phyloP scores from a whole-genome alignment of 92 coral and sea anemone species.

The Epizoanthus ramosus region DNA sequence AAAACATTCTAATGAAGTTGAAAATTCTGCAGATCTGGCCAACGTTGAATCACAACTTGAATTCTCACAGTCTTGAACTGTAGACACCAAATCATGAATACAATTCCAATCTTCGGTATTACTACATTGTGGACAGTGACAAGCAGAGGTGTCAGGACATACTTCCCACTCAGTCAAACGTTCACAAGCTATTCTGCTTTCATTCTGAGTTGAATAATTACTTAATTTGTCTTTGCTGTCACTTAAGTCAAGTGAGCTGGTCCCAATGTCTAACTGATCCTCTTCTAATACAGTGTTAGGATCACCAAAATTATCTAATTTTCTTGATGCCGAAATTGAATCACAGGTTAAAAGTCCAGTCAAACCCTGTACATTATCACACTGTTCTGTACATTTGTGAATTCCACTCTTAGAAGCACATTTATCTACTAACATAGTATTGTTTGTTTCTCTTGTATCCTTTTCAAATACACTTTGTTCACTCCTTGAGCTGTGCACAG shows the following conservation, averaged over 20 bases:
- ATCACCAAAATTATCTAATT: not conserved
- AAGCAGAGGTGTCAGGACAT: not conserved
- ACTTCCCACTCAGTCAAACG: not conserved
- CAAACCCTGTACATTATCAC: not conserved
- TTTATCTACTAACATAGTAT: not conserved
- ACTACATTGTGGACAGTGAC: not conserved
- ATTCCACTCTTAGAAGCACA: not conserved
- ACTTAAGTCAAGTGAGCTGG: not conserved
- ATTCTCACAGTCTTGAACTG: not conserved
- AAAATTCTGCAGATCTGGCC: constrained; percentile 38
- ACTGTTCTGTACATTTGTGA: not conserved
- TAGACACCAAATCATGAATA: constrained; percentile 3
- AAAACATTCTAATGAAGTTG: constrained; percentile 81
- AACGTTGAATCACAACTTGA: constrained; percentile 7
- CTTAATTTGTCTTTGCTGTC: not conserved
- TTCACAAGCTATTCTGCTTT: not conserved
- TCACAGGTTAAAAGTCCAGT: not conserved
- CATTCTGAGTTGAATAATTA: not conserved
- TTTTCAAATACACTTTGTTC: not conserved
- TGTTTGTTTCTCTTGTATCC: not conserved
- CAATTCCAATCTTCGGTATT: not conserved
- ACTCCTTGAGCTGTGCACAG: not conserved
- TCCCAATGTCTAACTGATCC: not conserved
- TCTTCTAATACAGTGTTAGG: constrained; percentile 2
- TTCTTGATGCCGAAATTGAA: not conserved